Percentiles rank a stretch among this genome's conserved stretches.
Conservation (phyloP, 1,140 invertebrate genomes). For the Carposina sasakii region DNA sequence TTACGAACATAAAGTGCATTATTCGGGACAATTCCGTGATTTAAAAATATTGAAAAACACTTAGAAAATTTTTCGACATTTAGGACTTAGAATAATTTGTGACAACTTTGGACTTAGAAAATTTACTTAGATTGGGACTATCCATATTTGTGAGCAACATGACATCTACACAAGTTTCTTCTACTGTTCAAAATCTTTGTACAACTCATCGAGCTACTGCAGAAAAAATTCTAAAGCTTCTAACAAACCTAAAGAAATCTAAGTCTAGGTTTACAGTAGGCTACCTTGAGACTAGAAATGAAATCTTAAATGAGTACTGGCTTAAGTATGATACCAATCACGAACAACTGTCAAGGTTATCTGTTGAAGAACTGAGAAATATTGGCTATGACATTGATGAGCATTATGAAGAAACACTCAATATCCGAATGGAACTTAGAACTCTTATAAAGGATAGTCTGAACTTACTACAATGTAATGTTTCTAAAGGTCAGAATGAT, state of each 20-base stretch:
- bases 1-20: too few species aligned
- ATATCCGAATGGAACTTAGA: background rate
- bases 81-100: background rate
- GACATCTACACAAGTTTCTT: background rate
- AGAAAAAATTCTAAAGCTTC: background rate
- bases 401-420: background rate
- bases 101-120: background rate
- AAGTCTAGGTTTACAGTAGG: background rate
- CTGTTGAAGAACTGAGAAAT: background rate
- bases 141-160: background rate
- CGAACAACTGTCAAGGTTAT: background rate
- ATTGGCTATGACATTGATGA: background rate
- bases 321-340: background rate
- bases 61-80: background rate
- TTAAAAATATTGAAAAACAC: too few species aligned
- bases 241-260: background rate
- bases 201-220: too few species aligned
- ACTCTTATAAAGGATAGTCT: background rate
- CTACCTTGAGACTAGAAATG: background rate
- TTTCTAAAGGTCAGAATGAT: background rate
- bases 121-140: background rate
- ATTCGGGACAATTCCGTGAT: too few species aligned
- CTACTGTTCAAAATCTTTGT: too few species aligned
- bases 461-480: too few species aligned
- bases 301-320: background rate